Evolutionary conservation across 2,888 invertebrate species (phyloP).

Genomic region (Heliconius charithonia): DNA sequence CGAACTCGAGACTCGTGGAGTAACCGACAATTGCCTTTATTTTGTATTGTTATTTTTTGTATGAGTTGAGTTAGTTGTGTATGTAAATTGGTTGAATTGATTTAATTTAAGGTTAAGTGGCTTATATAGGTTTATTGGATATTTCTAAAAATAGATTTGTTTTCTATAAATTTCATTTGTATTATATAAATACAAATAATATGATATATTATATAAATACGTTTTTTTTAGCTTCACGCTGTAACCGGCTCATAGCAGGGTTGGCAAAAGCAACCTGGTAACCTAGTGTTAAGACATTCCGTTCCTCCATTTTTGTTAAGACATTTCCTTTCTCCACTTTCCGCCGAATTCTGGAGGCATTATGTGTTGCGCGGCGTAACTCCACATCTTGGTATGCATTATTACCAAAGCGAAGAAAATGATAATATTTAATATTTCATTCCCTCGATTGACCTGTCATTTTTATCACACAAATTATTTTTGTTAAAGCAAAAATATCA

Average conservation of each 20-base stretch:
- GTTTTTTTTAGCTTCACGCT: too few relatives aligned
- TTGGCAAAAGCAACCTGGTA: neutral
- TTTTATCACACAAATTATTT: too few relatives aligned
- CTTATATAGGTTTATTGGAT: neutral
- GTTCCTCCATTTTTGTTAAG: neutral
- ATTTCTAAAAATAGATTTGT: too few relatives aligned
- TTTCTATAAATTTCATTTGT: too few relatives aligned
- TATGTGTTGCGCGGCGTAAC: neutral
- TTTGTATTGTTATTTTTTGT: slow-evolving; percentile 15
- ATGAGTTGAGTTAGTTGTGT: too few relatives aligned
- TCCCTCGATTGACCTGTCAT: too few relatives aligned
- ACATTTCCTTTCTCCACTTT: neutral
- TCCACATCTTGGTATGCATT: neutral
- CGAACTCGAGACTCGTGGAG: neutral
- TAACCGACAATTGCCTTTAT: slow-evolving; percentile 12
- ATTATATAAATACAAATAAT: too few relatives aligned
- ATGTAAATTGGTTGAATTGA: neutral
- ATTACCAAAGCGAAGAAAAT: too few relatives aligned
- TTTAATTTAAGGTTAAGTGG: neutral
- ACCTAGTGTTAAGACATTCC: neutral
- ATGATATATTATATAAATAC: too few relatives aligned
- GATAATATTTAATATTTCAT: too few relatives aligned
- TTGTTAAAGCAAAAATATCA: too few relatives aligned
- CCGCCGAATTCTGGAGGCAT: neutral
- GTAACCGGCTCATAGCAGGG: neutral